phyloP scores from a whole-genome alignment of 2,888 invertebrate species.

The Campaea margaritaria region DNA sequence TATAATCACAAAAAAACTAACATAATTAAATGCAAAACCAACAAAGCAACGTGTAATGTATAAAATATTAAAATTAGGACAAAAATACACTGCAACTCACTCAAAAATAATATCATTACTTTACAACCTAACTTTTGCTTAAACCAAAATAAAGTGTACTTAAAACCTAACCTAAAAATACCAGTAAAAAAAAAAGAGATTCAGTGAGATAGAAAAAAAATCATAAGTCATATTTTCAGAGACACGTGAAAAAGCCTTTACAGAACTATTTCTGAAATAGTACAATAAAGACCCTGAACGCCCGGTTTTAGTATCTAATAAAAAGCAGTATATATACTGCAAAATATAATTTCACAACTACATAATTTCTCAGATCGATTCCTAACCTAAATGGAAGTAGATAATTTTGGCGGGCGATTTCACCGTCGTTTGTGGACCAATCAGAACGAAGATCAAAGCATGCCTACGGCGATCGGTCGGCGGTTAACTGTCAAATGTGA shows the following conservation, averaged over 20 bases:
- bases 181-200: constrained; percentile 47
- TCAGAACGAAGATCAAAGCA: constrained; percentile 54
- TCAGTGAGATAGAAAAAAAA: constrained; percentile 32
- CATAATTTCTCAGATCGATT: constrained; percentile 43
- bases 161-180: constrained; percentile 65
- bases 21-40: constrained; percentile 54
- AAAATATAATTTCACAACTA: constrained; percentile 50
- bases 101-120: constrained; percentile 68
- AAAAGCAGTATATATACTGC: constrained; percentile 36
- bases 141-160: constrained; percentile 67
- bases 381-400: constrained; percentile 40
- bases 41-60: constrained; percentile 51
- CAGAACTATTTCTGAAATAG: constrained; percentile 80
- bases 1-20: constrained; percentile 55
- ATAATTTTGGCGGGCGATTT: constrained; percentile 63
- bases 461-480: constrained; percentile 58
- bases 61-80: constrained; percentile 58
- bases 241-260: constrained; percentile 65
- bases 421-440: constrained; percentile 57
- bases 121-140: constrained; percentile 72
- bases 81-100: constrained; percentile 61
- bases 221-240: constrained; percentile 21
- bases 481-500: constrained; percentile 49
- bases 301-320: constrained; percentile 40
- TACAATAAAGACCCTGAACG: constrained; percentile 71